These are phyloP conservation scores for Dipodomys spectabilis DNA, from an alignment of 2,113 vertebrate species.

Conservation along the genomic window DNA sequence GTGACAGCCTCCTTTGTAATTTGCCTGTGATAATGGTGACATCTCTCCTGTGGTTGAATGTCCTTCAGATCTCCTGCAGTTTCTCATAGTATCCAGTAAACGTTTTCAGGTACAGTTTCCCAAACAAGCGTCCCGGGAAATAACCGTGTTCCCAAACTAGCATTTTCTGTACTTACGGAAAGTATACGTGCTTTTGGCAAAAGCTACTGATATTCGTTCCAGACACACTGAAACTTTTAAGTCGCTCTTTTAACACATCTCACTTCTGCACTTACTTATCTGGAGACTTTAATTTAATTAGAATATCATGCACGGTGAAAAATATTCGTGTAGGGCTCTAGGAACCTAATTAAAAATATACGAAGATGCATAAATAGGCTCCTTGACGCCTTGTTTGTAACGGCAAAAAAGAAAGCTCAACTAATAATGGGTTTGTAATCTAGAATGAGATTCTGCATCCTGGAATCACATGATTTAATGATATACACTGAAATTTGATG, in stretches of 20 bases:
- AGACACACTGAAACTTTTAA: not conserved
- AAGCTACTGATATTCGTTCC: not conserved
- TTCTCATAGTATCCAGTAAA: not conserved
- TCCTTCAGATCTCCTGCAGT: not conserved
- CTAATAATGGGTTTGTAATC: not conserved
- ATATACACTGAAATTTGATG: not conserved
- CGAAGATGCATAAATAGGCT: not conserved
- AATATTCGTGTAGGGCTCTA: not conserved
- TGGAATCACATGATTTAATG: not conserved
- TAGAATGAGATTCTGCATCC: not conserved
- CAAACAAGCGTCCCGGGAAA: not conserved
- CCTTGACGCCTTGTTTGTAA: not conserved
- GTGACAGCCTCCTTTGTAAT: not conserved
- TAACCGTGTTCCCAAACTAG: not conserved
- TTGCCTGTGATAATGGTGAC: not conserved
- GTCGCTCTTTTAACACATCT: not conserved
- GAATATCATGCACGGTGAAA: not conserved
- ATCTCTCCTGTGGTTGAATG: not conserved
- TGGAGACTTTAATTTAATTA: not conserved
- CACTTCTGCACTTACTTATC: not conserved
- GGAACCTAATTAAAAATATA: not conserved
- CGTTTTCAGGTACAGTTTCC: not conserved
- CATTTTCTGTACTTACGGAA: slow-evolving; percentile 23
- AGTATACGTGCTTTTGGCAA: not conserved
- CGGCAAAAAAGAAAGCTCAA: not conserved